Percentiles rank a stretch among this genome's conserved stretches.
Conservation (phyloP, 2,888 invertebrate genomes). For the Phragmatobia fuliginosa region DNA sequence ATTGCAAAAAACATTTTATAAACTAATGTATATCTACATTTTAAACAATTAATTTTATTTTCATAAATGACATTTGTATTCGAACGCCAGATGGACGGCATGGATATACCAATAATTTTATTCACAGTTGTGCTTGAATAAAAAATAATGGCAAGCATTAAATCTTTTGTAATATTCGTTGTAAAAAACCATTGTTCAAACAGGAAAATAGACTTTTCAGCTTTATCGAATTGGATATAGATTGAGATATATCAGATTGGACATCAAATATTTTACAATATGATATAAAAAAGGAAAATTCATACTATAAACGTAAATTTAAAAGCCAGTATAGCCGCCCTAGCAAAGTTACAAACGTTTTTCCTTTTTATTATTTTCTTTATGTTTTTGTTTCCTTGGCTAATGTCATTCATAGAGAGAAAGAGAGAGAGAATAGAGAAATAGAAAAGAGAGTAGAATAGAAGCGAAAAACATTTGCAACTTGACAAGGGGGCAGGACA, state of each 20-base stretch:
- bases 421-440: too few relatives aligned
- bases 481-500: too few relatives aligned
- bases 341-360: too few relatives aligned
- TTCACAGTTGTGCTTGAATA: slow-evolving; percentile 38
- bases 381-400: too few relatives aligned
- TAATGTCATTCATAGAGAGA: too few relatives aligned
- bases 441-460: too few relatives aligned
- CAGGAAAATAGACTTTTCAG: not conserved
- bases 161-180: slow-evolving; percentile 1
- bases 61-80: slow-evolving; percentile 49
- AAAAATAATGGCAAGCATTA: slow-evolving; percentile 20
- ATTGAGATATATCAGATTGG: not conserved
- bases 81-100: slow-evolving; percentile 59
- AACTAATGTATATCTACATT: slow-evolving; percentile 39
- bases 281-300: not conserved
- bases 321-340: too few relatives aligned
- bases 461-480: too few relatives aligned
- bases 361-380: too few relatives aligned
- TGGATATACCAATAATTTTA: slow-evolving; percentile 65
- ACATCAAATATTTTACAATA: not conserved
- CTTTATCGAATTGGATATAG: not conserved
- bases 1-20: slow-evolving; percentile 28
- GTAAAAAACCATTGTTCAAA: not conserved
- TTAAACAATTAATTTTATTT: slow-evolving; percentile 53
- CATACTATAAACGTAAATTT: not conserved